Evolutionary conservation across 2,797 vertebrate genomes (phyloP).

Genomic region (Enoplosus armatus): DNA sequence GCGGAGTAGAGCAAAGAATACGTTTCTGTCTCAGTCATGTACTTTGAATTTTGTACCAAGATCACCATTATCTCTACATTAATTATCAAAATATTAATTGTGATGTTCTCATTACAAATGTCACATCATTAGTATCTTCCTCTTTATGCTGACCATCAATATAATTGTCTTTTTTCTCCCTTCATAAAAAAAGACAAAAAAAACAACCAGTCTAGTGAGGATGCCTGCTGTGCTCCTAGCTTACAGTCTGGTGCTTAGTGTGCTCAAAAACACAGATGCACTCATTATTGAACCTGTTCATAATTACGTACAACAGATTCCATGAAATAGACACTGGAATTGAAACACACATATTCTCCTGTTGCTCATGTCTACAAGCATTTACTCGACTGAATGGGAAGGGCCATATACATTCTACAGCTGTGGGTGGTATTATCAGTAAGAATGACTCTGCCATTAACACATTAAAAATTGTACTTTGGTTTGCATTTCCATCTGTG

Average conservation of each 20-base stretch:
- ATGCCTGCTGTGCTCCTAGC: not conserved
- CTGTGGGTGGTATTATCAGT: not conserved
- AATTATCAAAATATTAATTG: not conserved
- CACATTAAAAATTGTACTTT: not conserved
- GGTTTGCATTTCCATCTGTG: not conserved
- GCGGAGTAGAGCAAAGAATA: not conserved
- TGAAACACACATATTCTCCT: not conserved
- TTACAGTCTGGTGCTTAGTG: not conserved
- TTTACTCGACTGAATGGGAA: not conserved
- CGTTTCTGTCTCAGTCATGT: not conserved
- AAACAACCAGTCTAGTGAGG: slow-evolving; percentile 5
- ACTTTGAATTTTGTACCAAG: not conserved
- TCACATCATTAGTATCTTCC: not conserved
- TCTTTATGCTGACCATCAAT: slow-evolving; percentile 11
- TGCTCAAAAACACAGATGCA: not conserved
- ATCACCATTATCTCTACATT: not conserved
- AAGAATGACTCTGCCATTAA: not conserved
- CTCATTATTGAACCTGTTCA: not conserved
- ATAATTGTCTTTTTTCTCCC: not conserved
- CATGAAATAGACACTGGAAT: not conserved
- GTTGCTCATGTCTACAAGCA: not conserved
- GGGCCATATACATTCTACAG: not conserved
- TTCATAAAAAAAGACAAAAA: slow-evolving; percentile 17
- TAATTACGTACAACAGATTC: not conserved
- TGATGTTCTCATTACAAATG: not conserved